Evolutionary conservation across 1,140 invertebrate species (phyloP).

Genomic region (Physella acuta): DNA sequence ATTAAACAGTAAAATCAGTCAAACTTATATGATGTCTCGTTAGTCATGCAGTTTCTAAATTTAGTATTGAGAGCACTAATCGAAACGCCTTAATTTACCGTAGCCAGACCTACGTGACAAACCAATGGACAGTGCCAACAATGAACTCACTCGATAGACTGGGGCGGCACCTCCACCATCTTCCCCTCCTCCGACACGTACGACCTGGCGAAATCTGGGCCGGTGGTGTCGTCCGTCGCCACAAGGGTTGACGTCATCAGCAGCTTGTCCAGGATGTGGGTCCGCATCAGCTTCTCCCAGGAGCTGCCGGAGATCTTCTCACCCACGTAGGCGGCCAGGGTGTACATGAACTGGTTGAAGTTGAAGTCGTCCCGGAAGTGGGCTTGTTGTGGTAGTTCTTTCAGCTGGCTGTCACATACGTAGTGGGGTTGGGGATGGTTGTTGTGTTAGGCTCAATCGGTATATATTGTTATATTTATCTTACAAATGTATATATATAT

Average conservation of each 20-base stretch:
- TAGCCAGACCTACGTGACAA: too few species aligned
- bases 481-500: too few species aligned
- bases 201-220: constrained; percentile 9
- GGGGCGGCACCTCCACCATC: neutral
- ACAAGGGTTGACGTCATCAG: constrained; percentile 10
- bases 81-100: too few species aligned
- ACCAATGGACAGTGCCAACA: too few species aligned
- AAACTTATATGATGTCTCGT: neutral
- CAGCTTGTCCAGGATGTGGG: constrained; percentile 14
- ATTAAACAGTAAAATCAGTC: too few species aligned
- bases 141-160: constrained; percentile 6
- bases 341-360: constrained; percentile 16
- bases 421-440: too few species aligned
- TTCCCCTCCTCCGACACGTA: constrained; percentile 13
- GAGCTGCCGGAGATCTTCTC: constrained; percentile 18
- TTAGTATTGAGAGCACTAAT: too few species aligned
- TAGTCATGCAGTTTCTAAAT: neutral
- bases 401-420: constrained; percentile 14
- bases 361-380: constrained; percentile 18
- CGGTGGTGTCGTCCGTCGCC: neutral
- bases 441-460: too few species aligned
- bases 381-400: constrained; percentile 4
- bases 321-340: constrained; percentile 14
- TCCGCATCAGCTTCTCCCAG: constrained; percentile 19
- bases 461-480: too few species aligned